Percentiles rank a stretch among this genome's conserved stretches.
These are phyloP conservation scores for Planiliza haematocheilus DNA, from an alignment of 2,113 vertebrate species.

Conservation along the genomic window DNA sequence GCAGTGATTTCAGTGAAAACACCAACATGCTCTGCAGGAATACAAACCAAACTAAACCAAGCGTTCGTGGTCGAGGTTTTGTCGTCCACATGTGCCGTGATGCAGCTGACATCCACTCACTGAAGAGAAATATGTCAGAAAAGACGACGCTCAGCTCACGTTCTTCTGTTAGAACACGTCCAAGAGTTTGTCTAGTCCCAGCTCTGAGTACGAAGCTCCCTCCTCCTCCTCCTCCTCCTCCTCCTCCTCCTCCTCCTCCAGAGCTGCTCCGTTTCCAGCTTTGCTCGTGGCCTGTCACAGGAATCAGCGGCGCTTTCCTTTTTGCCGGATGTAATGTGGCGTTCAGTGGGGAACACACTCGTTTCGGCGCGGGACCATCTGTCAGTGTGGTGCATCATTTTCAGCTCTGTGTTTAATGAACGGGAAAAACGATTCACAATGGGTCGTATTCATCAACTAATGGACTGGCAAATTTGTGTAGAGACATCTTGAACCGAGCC, in stretches of 20 bases:
- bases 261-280: neutral
- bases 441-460: conserved; percentile 50
- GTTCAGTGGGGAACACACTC: conserved; percentile 3
- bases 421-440: conserved; percentile 29
- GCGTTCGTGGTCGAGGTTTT: too few species aligned
- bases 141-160: too few species aligned
- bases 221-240: too few species aligned
- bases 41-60: too few species aligned
- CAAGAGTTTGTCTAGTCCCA: too few species aligned
- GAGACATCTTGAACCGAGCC: conserved; percentile 3
- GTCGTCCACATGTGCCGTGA: too few species aligned
- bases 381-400: conserved; percentile 33
- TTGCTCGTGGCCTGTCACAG: neutral
- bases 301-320: conserved; percentile 8
- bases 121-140: too few species aligned
- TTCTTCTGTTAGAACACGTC: too few species aligned
- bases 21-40: too few species aligned
- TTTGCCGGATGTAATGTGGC: conserved; percentile 20
- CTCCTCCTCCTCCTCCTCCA: neutral
- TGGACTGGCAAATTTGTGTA: neutral
- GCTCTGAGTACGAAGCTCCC: too few species aligned
- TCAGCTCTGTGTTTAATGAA: conserved; percentile 42
- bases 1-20: too few species aligned
- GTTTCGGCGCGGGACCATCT: conserved; percentile 4
- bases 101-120: too few species aligned